A percentile compares a stretch with the other conserved stretches of the same genome.
Conservation (phyloP, 2,888 invertebrate genomes). For the Drosophila hamatofila region DNA sequence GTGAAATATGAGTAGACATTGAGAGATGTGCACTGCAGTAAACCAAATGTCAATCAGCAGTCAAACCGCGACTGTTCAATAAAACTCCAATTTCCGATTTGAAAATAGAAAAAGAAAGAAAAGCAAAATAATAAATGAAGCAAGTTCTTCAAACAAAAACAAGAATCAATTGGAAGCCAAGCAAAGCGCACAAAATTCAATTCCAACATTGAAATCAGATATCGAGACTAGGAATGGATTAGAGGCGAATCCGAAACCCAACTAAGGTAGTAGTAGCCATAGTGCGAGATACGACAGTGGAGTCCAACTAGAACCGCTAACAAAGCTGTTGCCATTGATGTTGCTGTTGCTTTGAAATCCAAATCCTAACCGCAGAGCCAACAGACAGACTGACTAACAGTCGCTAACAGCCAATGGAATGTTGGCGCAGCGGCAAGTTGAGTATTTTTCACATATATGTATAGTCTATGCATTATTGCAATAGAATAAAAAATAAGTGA, state of each 20-base stretch:
- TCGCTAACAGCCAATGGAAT: conserved; percentile 52
- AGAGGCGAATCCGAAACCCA: conserved; percentile 38
- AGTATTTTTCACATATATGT: conserved; percentile 19
- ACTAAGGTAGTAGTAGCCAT: conserved; percentile 34
- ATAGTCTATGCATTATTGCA: neutral
- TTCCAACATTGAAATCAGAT: conserved; percentile 75
- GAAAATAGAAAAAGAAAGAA: conserved; percentile 17
- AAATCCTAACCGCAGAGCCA: conserved; percentile 61
- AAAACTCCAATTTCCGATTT: conserved; percentile 69
- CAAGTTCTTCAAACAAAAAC: conserved; percentile 46
- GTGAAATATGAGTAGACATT: conserved; percentile 61
- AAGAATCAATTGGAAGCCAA: conserved; percentile 47
- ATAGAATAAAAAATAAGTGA: conserved; percentile 9
- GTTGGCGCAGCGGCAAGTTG: conserved; percentile 56
- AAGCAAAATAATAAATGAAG: conserved; percentile 19
- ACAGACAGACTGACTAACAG: conserved; percentile 23
- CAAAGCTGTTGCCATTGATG: conserved; percentile 16
- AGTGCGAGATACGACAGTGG: neutral
- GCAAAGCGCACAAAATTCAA: conserved; percentile 59
- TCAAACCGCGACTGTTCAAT: conserved; percentile 68
- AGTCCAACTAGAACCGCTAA: conserved; percentile 12
- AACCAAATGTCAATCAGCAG: conserved; percentile 76
- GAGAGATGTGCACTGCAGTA: conserved; percentile 31
- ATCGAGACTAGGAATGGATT: conserved; percentile 36
- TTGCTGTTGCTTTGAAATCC: conserved; percentile 52